Evolutionary conservation across 1,140 invertebrate genomes (phyloP).

Genomic region (Drosophila baimaii): DNA sequence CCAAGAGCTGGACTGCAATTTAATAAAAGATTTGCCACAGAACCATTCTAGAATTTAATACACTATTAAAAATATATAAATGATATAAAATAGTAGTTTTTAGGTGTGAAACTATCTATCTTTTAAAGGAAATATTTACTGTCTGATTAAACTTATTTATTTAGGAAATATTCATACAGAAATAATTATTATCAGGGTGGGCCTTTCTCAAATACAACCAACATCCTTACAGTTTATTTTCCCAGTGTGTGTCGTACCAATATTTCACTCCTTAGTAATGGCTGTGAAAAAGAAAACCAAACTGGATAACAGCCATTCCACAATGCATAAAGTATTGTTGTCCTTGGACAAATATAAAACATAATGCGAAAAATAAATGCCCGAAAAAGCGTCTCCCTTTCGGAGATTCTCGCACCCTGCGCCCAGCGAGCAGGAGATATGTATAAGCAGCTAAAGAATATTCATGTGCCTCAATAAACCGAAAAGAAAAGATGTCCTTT

Average conservation of each 20-base stretch:
- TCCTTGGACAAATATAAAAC: conserved; percentile 56
- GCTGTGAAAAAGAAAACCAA: conserved; percentile 13
- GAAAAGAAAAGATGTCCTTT: conserved; percentile 75
- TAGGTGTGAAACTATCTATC: too few species aligned
- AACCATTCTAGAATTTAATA: neutral
- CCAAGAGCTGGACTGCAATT: neutral
- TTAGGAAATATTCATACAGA: neutral
- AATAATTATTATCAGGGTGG: neutral
- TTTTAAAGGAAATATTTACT: too few species aligned
- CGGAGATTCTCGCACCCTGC: conserved; percentile 10
- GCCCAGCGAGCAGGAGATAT: conserved; percentile 10
- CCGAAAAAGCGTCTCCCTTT: conserved; percentile 30
- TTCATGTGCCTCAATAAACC: conserved; percentile 80
- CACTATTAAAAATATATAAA: neutral
- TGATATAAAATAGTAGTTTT: neutral
- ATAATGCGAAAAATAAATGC: conserved; percentile 53
- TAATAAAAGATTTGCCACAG: neutral
- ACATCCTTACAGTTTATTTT: neutral
- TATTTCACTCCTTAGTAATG: conserved; percentile 31
- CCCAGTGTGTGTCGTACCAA: conserved; percentile 6
- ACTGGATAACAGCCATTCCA: conserved; percentile 32
- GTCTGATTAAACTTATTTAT: too few species aligned
- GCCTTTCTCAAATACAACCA: too few species aligned
- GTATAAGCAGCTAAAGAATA: conserved; percentile 66
- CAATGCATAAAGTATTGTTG: conserved; percentile 52